Base-by-base conservation (phyloP, 2,113 vertebrate species). In the Megaceryle torquata region DNA sequence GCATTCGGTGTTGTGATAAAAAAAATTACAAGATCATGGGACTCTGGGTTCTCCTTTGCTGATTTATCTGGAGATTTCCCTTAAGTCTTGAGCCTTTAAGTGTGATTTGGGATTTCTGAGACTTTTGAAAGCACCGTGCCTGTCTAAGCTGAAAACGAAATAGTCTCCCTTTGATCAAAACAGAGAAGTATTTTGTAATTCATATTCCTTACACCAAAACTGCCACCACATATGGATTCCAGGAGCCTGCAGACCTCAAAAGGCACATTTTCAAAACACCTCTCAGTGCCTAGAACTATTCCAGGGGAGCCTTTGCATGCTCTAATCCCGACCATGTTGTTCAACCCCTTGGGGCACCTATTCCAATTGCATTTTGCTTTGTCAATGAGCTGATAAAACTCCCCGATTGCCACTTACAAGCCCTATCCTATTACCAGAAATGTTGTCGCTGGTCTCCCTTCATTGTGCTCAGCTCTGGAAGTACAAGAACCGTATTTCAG, bases 291-390 rank as follows among this genome's bases (percentile, higher is more conserved):
- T 5, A 1, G 11, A 33, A 20, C 46, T 21, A 10, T 74, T 68
- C 70, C 60, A 59, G 5, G 2, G 3, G 10, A 51, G 56, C 13
- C 18, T 5, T 59, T 70, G 43, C 68, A 25, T 7, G 13, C 31
- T 31, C 59, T 72, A 61, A 50, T 35, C 39, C 29, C 9, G 0
- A 72, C 64, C 54, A 18, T n/a, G 68, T 46, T 43, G 20, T 51
- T 80, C 7, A 2, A 77, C 25, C 60, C 68, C 59, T 50, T n/a
- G 82, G 64, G 39, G n/a, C 1, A 10, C 1, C 0, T 11, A 37
- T 70, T 71, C 51, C 67, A 75, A 74, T 75, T 61, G 85, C 51
- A 56, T 77, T 78, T 78, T 35, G 4, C 50, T 85, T 70, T 53
- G 51, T 18, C 56, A 78, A 43, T 0, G 26, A 82, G 75, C 46